A percentile compares a stretch with the other conserved stretches of the same genome.
Conservation (phyloP, 2,113 vertebrate genomes). For the Cryptotis parvus region DNA sequence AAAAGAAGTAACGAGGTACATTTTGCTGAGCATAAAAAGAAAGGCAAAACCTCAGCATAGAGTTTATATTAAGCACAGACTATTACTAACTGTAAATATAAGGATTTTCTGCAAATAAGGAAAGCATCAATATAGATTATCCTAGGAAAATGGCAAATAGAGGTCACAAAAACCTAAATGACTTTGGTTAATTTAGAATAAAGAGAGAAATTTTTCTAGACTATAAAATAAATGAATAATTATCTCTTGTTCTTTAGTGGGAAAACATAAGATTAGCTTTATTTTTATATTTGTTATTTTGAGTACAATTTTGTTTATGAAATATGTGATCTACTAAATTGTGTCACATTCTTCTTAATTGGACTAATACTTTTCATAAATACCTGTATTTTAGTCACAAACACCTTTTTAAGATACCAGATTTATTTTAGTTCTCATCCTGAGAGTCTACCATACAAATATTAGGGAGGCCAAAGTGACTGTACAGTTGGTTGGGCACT, state of each 20-base stretch:
- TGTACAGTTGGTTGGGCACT: too few relatives aligned
- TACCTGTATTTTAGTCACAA: neutral
- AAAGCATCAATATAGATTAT: neutral
- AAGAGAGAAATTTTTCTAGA: neutral
- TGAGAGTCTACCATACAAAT: too few relatives aligned
- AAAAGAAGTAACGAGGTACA: neutral
- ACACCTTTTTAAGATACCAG: too few relatives aligned
- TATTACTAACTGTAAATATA: neutral
- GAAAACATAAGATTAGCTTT: slow-evolving; percentile 19
- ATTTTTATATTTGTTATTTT: neutral
- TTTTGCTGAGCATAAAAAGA: neutral
- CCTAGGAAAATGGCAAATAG: neutral
- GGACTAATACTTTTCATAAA: neutral
- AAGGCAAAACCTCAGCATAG: neutral
- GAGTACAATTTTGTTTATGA: neutral
- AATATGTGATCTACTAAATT: neutral
- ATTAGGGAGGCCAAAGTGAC: too few relatives aligned
- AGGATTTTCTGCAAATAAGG: slow-evolving; percentile 7
- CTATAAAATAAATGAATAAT: neutral
- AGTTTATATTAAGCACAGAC: neutral
- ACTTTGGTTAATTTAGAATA: neutral
- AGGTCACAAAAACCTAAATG: neutral
- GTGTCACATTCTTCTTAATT: neutral
- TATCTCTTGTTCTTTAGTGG: neutral
- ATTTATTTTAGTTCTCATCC: too few relatives aligned